Evolutionary conservation across 2,888 invertebrate genomes (phyloP).

Genomic region (Polyommatus iphigenia): DNA sequence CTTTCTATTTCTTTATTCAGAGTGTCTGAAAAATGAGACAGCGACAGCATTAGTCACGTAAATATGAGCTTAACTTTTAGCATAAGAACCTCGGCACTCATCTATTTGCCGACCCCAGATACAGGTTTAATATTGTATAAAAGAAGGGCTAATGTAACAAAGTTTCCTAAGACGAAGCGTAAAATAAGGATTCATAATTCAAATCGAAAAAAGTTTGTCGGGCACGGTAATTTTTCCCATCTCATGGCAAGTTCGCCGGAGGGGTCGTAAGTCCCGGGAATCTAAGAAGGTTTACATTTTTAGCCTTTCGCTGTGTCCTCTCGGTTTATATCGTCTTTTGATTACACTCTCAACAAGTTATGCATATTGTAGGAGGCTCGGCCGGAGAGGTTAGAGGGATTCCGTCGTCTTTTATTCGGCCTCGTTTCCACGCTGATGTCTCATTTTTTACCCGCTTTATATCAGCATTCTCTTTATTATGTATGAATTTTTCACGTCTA

Average conservation of each 20-base stretch:
- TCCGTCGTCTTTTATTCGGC: slow-evolving; percentile 62
- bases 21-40: background rate
- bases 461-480: slow-evolving; percentile 60
- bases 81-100: background rate
- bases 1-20: background rate
- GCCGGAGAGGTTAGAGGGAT: slow-evolving; percentile 63
- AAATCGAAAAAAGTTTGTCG: slow-evolving; percentile 78
- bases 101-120: slow-evolving; percentile 51
- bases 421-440: slow-evolving; percentile 62
- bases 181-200: slow-evolving; percentile 80
- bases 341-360: slow-evolving; percentile 80
- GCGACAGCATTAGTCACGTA: background rate
- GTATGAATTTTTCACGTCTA: slow-evolving; percentile 44
- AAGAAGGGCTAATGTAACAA: slow-evolving; percentile 69
- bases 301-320: slow-evolving; percentile 77
- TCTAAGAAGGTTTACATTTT: slow-evolving; percentile 78
- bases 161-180: slow-evolving; percentile 69
- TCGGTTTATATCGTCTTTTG: slow-evolving; percentile 80
- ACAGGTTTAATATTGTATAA: slow-evolving; percentile 63
- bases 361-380: slow-evolving; percentile 76
- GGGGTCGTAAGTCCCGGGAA: slow-evolving; percentile 71
- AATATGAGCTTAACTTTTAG: background rate
- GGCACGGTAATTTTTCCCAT: slow-evolving; percentile 77
- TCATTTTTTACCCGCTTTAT: slow-evolving; percentile 68
- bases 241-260: slow-evolving; percentile 73